Evolutionary conservation across 2,888 invertebrate species (phyloP).

Genomic region (Temnothorax ravouxi): DNA sequence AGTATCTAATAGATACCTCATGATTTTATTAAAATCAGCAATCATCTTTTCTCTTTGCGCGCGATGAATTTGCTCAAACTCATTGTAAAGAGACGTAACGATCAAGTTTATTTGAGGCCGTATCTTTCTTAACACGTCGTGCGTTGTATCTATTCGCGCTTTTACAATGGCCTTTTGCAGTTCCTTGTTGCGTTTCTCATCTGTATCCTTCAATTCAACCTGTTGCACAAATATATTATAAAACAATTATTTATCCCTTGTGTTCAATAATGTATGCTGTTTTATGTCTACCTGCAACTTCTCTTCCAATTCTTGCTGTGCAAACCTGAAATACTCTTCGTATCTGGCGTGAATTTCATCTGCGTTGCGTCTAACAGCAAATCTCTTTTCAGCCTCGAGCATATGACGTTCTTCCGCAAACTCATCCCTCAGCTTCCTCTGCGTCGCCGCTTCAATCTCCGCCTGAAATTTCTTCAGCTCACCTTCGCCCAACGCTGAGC

Average conservation of each 20-base stretch:
- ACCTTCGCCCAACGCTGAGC: constrained; percentile 73
- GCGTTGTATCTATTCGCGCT: constrained; percentile 74
- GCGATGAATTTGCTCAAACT: constrained; percentile 72
- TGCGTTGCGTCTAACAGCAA: constrained; percentile 66
- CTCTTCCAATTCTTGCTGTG: constrained; percentile 69
- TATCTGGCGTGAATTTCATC: constrained; percentile 69
- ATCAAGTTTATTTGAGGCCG: constrained; percentile 75
- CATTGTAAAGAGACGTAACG: constrained; percentile 71
- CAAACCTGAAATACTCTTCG: constrained; percentile 66
- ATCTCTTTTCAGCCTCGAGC: constrained; percentile 78
- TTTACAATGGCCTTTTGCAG: constrained; percentile 73
- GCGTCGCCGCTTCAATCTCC: constrained; percentile 71
- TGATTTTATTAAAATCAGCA: constrained; percentile 79
- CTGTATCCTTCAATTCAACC: constrained; percentile 67
- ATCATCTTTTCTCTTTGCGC: constrained; percentile 78
- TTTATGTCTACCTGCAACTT: constrained; percentile 71
- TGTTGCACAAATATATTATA: constrained; percentile 49
- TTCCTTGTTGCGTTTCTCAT: constrained; percentile 66
- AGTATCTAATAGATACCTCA: constrained; percentile 72
- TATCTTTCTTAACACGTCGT: constrained; percentile 77
- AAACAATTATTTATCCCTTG: not conserved
- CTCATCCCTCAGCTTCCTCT: constrained; percentile 67
- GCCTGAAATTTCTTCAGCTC: constrained; percentile 71
- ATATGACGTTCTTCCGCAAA: constrained; percentile 71
- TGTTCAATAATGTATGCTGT: not conserved